phyloP scores from a whole-genome alignment of 2,888 invertebrate species.

The Xylota segnis region DNA sequence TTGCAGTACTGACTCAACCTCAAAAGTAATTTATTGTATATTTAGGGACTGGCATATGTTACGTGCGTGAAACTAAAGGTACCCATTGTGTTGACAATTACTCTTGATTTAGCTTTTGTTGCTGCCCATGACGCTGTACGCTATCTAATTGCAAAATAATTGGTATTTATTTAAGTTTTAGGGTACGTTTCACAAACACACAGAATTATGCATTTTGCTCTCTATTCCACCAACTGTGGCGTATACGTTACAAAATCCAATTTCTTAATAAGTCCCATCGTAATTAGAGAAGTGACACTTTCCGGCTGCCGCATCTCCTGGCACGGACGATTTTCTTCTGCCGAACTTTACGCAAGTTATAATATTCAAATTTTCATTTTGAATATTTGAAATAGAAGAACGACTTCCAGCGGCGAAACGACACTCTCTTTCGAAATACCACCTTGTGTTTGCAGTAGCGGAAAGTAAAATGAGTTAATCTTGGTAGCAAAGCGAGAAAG shows the following conservation, averaged over 20 bases:
- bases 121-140: neutral
- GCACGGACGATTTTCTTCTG: conserved; percentile 17
- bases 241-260: conserved; percentile 42
- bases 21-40: conserved; percentile 67
- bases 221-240: conserved; percentile 19
- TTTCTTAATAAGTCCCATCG: conserved; percentile 39
- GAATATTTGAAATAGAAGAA: conserved; percentile 47
- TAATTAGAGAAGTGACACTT: conserved; percentile 44
- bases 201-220: neutral
- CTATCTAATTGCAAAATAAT: conserved; percentile 9
- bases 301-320: conserved; percentile 10
- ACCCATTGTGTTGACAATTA: conserved; percentile 49
- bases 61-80: conserved; percentile 27
- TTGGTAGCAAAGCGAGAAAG: conserved; percentile 60
- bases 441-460: conserved; percentile 33
- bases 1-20: conserved; percentile 49
- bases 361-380: conserved; percentile 63
- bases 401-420: conserved; percentile 17
- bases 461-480: conserved; percentile 69
- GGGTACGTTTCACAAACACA: neutral
- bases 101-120: conserved; percentile 47
- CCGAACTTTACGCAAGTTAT: conserved; percentile 50
- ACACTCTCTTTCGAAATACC: conserved; percentile 34
- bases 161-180: conserved; percentile 18
- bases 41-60: conserved; percentile 55